Conservation (phyloP, 2,113 vertebrate species). For the Terrapene triunguis region DNA sequence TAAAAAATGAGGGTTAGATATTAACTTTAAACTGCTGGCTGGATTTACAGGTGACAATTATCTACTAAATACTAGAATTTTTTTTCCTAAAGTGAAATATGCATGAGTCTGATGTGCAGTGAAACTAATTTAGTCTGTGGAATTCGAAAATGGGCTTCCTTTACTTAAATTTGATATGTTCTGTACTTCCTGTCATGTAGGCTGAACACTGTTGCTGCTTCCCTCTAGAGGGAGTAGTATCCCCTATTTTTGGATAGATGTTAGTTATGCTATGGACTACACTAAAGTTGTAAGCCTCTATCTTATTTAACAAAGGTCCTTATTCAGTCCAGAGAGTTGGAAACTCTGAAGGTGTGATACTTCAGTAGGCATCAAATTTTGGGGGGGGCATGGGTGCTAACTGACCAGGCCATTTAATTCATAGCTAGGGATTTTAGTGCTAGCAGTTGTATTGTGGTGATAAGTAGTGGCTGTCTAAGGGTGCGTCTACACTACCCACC, state of each 20-base stretch:
- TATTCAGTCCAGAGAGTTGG: background rate
- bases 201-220: background rate
- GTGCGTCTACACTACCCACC: too few relatives aligned
- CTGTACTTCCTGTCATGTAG: conserved; percentile 15
- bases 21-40: conserved; percentile 59
- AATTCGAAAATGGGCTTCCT: conserved; percentile 49
- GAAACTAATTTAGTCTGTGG: conserved; percentile 73
- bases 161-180: conserved; percentile 48
- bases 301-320: background rate
- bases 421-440: background rate
- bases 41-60: conserved; percentile 72
- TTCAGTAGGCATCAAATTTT: background rate
- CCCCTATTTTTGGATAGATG: background rate
- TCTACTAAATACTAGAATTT: conserved; percentile 67
- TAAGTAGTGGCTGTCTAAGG: background rate
- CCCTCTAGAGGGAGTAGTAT: background rate
- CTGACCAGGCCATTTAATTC: background rate
- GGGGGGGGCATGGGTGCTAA: background rate
- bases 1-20: background rate
- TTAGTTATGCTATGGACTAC: background rate
- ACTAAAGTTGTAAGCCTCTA: background rate
- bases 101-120: conserved; percentile 63
- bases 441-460: background rate
- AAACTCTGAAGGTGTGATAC: background rate
- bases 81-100: conserved; percentile 57